Conservation (phyloP, 92 coral and sea anemone species). For the Micromussa lordhowensis region DNA sequence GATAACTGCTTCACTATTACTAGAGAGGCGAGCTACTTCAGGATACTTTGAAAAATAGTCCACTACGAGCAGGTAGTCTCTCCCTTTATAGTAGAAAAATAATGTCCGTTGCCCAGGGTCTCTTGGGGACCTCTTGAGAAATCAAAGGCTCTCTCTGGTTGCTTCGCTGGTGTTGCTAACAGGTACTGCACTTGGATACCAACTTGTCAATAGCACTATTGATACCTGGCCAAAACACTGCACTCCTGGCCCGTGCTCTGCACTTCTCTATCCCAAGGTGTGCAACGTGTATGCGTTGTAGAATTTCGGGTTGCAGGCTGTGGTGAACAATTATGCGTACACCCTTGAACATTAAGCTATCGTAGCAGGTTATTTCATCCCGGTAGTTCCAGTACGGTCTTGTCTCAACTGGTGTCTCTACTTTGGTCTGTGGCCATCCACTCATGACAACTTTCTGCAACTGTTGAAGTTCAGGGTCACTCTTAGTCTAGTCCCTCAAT, state of each 20-base stretch:
- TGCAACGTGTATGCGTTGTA: slow-evolving; percentile 29
- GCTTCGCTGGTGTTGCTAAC: slow-evolving; percentile 49
- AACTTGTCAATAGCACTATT: slow-evolving; percentile 42
- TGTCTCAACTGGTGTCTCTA: slow-evolving; percentile 8
- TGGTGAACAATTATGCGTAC: slow-evolving; percentile 39
- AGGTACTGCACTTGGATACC: slow-evolving; percentile 46
- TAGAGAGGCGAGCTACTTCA: slow-evolving; percentile 32
- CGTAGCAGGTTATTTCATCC: slow-evolving; percentile 38
- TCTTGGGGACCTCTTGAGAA: slow-evolving; percentile 44
- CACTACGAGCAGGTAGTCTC: slow-evolving; percentile 33
- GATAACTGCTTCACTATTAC: slow-evolving; percentile 45
- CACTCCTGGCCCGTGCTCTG: slow-evolving; percentile 54
- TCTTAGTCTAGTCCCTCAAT: slow-evolving; percentile 36
- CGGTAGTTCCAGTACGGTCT: slow-evolving; percentile 50
- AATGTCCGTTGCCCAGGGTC: slow-evolving; percentile 55
- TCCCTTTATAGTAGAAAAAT: slow-evolving; percentile 49
- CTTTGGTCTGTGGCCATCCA: slow-evolving; percentile 23
- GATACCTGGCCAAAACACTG: slow-evolving; percentile 62
- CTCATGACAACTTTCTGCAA: slow-evolving; percentile 38
- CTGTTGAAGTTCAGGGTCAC: slow-evolving; percentile 49
- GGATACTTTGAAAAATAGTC: slow-evolving; percentile 51
- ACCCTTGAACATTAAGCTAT: not conserved
- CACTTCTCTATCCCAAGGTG: slow-evolving; percentile 35
- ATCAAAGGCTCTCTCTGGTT: slow-evolving; percentile 65
- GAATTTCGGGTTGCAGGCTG: not conserved